These are phyloP conservation scores for Anabas testudineus DNA, from an alignment of 2,797 vertebrate genomes.

Conservation along the genomic window DNA sequence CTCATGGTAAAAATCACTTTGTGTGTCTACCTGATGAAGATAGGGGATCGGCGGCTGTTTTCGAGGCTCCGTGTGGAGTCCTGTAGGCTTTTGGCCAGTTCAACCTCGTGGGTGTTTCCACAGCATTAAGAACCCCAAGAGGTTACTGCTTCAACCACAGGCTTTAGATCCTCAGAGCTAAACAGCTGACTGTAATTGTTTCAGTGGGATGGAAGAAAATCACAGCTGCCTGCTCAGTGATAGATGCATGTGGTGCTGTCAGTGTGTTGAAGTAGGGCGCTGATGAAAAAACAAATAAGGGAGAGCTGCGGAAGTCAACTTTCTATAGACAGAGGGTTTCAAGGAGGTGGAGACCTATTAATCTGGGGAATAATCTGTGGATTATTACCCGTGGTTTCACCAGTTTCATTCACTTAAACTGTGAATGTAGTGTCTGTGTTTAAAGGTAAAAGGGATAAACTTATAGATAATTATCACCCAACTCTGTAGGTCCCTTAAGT, in stretches of 20 bases:
- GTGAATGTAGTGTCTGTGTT: too few relatives aligned
- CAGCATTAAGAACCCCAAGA: slow-evolving; percentile 5
- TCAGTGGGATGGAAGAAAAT: slow-evolving; percentile 4
- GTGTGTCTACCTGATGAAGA: not conserved
- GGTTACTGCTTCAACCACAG: slow-evolving; percentile 9
- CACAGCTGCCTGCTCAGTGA: slow-evolving; percentile 24
- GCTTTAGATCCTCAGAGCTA: slow-evolving; percentile 17
- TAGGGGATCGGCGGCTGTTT: slow-evolving; percentile 34
- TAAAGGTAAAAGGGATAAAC: too few relatives aligned
- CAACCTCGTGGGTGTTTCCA: slow-evolving; percentile 29
- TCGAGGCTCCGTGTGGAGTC: slow-evolving; percentile 15
- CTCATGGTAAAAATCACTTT: not conserved
- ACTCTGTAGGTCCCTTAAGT: too few relatives aligned
- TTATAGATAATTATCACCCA: too few relatives aligned
- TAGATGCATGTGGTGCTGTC: slow-evolving; percentile 1
- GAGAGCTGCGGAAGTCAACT: slow-evolving; percentile 30
- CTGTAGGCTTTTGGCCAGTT: not conserved
- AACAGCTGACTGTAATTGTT: slow-evolving; percentile 38
- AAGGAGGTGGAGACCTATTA: not conserved
- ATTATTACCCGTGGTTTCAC: too few relatives aligned
- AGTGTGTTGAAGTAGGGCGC: not conserved
- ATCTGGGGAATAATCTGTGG: too few relatives aligned
- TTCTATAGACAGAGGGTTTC: not conserved
- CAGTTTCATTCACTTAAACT: too few relatives aligned
- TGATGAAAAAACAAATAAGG: slow-evolving; percentile 26